Percentiles rank a stretch among this genome's conserved stretches.
phyloP scores from a whole-genome alignment of 2,113 vertebrate species.

The Nerophis ophidion region DNA sequence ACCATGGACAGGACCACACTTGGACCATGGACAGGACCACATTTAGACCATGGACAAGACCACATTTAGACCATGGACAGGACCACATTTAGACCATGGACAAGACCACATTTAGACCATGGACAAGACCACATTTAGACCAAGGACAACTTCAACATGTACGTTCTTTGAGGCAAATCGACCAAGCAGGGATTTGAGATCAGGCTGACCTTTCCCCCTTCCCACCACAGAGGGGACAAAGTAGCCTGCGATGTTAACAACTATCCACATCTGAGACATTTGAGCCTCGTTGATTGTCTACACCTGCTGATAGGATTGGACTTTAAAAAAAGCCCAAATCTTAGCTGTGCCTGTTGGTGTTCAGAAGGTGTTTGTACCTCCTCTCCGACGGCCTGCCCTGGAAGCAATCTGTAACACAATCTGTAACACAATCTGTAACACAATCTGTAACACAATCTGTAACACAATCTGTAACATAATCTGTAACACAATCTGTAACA shows the following conservation, averaged over 20 bases:
- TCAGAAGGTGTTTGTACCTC: conserved; percentile 39
- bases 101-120: conserved; percentile 14
- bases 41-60: no score
- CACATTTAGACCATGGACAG: no score
- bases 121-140: no score
- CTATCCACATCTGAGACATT: conserved; percentile 32
- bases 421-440: no score
- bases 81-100: no score
- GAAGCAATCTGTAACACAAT: conserved; percentile 79
- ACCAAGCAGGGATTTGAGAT: conserved; percentile 16
- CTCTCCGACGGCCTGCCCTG: conserved; percentile 63
- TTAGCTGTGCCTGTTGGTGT: conserved; percentile 39
- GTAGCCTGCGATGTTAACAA: conserved; percentile 22
- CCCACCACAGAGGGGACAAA: conserved; percentile 8
- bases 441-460: no score
- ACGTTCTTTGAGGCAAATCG: conserved; percentile 8
- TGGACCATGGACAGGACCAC: no score
- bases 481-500: no score
- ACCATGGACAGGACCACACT: no score
- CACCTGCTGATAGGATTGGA: conserved; percentile 51
- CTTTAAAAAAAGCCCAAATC: conserved; percentile 37
- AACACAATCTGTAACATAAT: no score
- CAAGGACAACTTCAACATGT: conserved; percentile 21
- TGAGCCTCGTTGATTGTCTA: conserved; percentile 37
- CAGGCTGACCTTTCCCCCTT: conserved; percentile 6